phyloP scores from a whole-genome alignment of 2,888 invertebrate genomes.

The Oithona nana region DNA sequence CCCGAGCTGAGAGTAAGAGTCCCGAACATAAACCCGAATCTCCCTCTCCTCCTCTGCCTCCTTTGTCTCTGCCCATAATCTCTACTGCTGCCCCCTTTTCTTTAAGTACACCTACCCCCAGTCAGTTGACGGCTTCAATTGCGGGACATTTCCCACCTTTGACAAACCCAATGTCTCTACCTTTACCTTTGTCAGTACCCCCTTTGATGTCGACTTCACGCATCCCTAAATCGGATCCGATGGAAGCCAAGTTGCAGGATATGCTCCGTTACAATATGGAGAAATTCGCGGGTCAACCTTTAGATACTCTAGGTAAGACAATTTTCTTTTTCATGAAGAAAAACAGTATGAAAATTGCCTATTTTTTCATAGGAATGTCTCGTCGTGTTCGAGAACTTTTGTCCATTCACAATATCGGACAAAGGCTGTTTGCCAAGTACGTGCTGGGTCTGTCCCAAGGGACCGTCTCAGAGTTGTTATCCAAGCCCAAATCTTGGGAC shows the following conservation, averaged over 20 bases:
- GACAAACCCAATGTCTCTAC: background rate
- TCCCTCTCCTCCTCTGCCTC: background rate
- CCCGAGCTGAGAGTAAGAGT: background rate
- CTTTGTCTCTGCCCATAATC: background rate
- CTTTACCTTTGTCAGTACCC: background rate
- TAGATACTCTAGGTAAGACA: slow-evolving; percentile 73
- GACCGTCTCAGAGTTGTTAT: slow-evolving; percentile 89
- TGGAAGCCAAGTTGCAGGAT: slow-evolving; percentile 79
- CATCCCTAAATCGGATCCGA: slow-evolving; percentile 77
- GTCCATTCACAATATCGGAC: slow-evolving; percentile 94
- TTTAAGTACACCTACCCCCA: background rate
- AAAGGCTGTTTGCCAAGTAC: slow-evolving; percentile 93
- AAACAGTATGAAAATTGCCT: slow-evolving; percentile 28
- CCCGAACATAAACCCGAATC: background rate
- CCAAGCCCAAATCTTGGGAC: slow-evolving; percentile 99
- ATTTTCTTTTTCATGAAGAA: background rate
- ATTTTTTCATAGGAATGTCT: too few relatives aligned
- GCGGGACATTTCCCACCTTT: background rate
- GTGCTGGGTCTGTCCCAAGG: slow-evolving; percentile 91
- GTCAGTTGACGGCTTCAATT: background rate
- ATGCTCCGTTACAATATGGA: slow-evolving; percentile 89
- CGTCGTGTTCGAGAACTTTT: slow-evolving; percentile 77
- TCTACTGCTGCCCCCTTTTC: background rate
- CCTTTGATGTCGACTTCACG: slow-evolving; percentile 25
- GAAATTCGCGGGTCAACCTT: slow-evolving; percentile 75